Evolutionary conservation across 2,113 vertebrate genomes (phyloP).

Genomic region (Phaethornis superciliosus): DNA sequence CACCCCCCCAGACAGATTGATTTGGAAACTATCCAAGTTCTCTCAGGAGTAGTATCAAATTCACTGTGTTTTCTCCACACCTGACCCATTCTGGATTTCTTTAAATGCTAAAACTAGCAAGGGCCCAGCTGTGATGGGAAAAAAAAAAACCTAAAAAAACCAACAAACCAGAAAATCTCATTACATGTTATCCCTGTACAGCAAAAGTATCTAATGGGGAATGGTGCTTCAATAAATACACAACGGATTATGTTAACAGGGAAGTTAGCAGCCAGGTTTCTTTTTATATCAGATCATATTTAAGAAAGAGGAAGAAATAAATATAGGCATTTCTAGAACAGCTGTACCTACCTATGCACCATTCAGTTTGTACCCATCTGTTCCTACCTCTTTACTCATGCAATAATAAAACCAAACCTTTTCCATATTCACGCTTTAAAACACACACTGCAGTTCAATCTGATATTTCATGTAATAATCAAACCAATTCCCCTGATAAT

Average conservation of each 20-base stretch:
- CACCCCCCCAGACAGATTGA: background rate
- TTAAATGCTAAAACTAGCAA: slow-evolving; percentile 1
- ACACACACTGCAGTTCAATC: background rate
- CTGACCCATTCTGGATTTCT: slow-evolving; percentile 46
- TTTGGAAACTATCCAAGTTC: slow-evolving; percentile 42
- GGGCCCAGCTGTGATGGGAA: background rate
- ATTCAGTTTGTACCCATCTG: background rate
- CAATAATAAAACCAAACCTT: background rate
- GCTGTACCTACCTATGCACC: background rate
- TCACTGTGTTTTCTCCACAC: slow-evolving; percentile 25
- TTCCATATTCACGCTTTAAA: slow-evolving; percentile 20
- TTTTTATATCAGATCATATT: background rate
- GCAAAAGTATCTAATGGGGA: background rate
- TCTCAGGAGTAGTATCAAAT: slow-evolving; percentile 28
- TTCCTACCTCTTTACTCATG: background rate
- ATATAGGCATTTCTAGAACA: background rate
- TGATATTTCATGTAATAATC: slow-evolving; percentile 31
- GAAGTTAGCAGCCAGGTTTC: background rate
- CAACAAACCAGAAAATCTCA: background rate
- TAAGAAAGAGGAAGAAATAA: background rate
- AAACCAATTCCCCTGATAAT: background rate
- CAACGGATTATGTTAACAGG: background rate
- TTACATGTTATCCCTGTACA: background rate
- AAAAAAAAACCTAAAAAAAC: background rate
- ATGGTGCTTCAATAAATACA: background rate